A percentile compares a stretch with the other conserved stretches of the same genome.
These are phyloP conservation scores for Himalopsyche japonica DNA, from an alignment of 2,888 invertebrate species.

Conservation along the genomic window DNA sequence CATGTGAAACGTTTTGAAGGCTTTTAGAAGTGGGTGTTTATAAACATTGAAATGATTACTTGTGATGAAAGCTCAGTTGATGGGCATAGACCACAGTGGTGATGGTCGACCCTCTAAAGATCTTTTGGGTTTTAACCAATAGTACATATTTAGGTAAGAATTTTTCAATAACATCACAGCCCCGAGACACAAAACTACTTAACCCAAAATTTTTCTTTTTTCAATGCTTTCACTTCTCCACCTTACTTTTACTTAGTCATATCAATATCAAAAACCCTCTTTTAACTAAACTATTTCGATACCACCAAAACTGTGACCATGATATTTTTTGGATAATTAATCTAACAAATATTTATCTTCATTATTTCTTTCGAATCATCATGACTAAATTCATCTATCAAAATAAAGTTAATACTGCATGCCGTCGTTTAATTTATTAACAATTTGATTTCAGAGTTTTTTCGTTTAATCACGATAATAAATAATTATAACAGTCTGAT, in stretches of 20 bases:
- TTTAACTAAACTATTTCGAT: no score
- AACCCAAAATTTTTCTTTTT: neutral
- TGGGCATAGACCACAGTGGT: conserved; percentile 47
- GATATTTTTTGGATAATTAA: no score
- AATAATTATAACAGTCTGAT: no score
- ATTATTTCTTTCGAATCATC: no score
- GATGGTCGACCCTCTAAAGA: conserved; percentile 83
- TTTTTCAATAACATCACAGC: neutral
- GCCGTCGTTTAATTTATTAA: no score
- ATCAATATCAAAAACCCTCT: no score
- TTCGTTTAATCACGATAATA: no score
- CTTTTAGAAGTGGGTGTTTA: neutral
- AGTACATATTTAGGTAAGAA: conserved; percentile 76
- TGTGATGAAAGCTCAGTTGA: conserved; percentile 44
- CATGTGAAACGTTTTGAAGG: neutral
- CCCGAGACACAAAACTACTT: neutral
- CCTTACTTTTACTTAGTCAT: neutral
- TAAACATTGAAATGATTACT: conserved; percentile 37
- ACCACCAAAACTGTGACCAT: no score
- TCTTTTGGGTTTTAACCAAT: conserved; percentile 83
- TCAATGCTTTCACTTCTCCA: neutral
- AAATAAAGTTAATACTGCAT: no score
- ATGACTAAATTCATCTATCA: no score
- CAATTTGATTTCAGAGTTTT: no score
- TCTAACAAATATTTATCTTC: no score